phyloP scores from a whole-genome alignment of 2,888 invertebrate species.

The Xestobium rufovillosum region DNA sequence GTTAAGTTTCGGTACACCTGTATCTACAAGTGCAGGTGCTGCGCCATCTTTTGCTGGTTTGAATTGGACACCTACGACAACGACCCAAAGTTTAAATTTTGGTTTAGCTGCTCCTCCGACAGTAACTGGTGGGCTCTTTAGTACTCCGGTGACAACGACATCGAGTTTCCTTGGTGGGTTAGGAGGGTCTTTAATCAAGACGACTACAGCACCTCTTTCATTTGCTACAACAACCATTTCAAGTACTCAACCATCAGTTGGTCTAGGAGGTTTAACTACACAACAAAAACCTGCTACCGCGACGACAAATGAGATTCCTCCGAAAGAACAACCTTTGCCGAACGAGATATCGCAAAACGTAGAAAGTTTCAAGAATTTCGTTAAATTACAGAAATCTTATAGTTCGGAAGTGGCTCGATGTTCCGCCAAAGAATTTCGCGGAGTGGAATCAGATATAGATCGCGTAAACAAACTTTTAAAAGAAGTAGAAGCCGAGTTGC shows the following conservation, averaged over 20 bases:
- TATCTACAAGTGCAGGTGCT: neutral
- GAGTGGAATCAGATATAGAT: conserved; percentile 57
- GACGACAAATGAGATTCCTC: conserved; percentile 43
- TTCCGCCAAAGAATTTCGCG: conserved; percentile 54
- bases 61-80: conserved; percentile 14
- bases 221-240: conserved; percentile 24
- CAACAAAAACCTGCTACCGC: conserved; percentile 40
- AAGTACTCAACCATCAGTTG: conserved; percentile 45
- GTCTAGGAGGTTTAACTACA: conserved; percentile 62
- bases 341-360: conserved; percentile 71
- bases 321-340: conserved; percentile 62
- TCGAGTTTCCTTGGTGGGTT: neutral
- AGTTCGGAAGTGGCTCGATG: conserved; percentile 70
- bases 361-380: conserved; percentile 72
- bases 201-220: neutral
- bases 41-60: conserved; percentile 2
- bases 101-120: conserved; percentile 16
- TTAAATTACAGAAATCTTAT: conserved; percentile 76
- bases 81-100: conserved; percentile 13
- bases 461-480: conserved; percentile 51
- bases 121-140: conserved; percentile 4
- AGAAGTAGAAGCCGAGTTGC: conserved; percentile 55
- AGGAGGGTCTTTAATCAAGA: neutral
- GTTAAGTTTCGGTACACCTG: conserved; percentile 18
- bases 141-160: conserved; percentile 5